phyloP scores from a whole-genome alignment of 2,797 vertebrate species.

The Sciurus vulgaris region DNA sequence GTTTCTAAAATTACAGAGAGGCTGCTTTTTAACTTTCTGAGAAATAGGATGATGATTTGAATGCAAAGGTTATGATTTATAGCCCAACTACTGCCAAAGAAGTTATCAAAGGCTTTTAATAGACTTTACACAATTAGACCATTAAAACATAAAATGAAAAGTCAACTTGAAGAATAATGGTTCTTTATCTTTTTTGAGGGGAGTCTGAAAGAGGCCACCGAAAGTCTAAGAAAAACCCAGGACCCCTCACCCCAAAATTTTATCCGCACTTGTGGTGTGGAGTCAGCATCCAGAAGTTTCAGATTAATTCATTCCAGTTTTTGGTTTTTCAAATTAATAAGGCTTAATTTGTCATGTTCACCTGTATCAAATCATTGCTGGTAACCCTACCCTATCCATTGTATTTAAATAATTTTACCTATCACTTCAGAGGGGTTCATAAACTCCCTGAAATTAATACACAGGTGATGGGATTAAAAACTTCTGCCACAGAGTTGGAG shows the following conservation, averaged over 20 bases:
- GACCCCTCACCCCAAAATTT: background rate
- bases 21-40: slow-evolving; percentile 35
- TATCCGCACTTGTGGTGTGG: background rate
- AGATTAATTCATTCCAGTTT: too few relatives aligned
- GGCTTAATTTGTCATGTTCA: too few relatives aligned
- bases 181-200: background rate
- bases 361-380: too few relatives aligned
- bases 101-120: background rate
- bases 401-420: slow-evolving; percentile 4
- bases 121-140: background rate
- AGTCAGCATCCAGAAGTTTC: background rate
- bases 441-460: background rate
- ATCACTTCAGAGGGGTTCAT: slow-evolving; percentile 3
- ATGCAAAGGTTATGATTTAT: background rate
- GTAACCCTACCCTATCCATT: background rate
- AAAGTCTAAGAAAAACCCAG: slow-evolving; percentile 12
- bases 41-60: background rate
- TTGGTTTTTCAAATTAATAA: too few relatives aligned
- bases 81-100: background rate
- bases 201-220: background rate
- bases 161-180: background rate
- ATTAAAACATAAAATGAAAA: slow-evolving; percentile 42
- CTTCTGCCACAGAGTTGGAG: background rate
- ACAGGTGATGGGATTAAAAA: slow-evolving; percentile 12
- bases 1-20: slow-evolving; percentile 41